Evolutionary conservation across 2,888 invertebrate species (phyloP).

Genomic region (Drosophila siamana): DNA sequence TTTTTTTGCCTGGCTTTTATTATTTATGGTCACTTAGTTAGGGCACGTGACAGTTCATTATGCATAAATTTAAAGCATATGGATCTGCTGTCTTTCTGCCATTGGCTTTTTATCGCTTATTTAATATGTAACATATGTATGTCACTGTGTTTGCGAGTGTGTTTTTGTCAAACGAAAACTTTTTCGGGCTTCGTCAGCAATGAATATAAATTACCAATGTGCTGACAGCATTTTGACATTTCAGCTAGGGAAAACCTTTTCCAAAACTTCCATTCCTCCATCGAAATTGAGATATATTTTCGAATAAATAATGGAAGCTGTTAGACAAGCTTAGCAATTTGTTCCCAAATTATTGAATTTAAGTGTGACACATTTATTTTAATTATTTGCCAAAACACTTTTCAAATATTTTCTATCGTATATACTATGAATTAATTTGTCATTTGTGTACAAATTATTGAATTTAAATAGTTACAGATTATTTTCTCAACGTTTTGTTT

Average conservation of each 20-base stretch:
- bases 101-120: conserved; percentile 49
- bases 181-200: conserved; percentile 25
- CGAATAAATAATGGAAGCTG: neutral
- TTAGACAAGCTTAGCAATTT: neutral
- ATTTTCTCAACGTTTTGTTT: too few relatives aligned
- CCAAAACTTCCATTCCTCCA: neutral
- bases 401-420: too few relatives aligned
- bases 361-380: neutral
- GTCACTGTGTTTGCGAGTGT: conserved; percentile 13
- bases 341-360: neutral
- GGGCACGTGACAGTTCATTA: conserved; percentile 60
- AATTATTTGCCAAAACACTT: too few relatives aligned
- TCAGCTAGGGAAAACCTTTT: neutral
- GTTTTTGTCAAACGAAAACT: conserved; percentile 39
- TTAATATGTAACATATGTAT: conserved; percentile 22
- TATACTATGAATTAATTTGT: too few relatives aligned
- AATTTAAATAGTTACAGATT: too few relatives aligned
- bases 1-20: conserved; percentile 39
- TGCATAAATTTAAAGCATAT: conserved; percentile 65
- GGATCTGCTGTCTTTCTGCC: conserved; percentile 38
- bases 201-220: conserved; percentile 52
- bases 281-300: neutral
- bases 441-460: too few relatives aligned
- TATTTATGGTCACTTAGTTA: conserved; percentile 69
- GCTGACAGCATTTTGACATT: conserved; percentile 23